Evolutionary conservation across 2,888 invertebrate genomes (phyloP), one percentile per base, ranked within the genome.

Genomic region (Leptopilina drosophilae): DNA sequence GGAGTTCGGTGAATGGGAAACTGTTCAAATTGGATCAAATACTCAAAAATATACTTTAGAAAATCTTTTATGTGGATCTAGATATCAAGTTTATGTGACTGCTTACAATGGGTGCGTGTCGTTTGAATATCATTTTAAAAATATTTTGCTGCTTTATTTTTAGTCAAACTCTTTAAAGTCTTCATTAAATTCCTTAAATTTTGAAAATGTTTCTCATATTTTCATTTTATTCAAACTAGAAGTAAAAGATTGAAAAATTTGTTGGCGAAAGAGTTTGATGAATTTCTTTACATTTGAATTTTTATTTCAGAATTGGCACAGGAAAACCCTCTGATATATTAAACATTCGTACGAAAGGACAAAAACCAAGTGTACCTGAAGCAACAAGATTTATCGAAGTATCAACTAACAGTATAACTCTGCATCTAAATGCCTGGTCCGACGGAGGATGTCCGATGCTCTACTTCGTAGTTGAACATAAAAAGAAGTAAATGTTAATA

Each of bases 401-500:
- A 1, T 97, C 97, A 42, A 96, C 97, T n/a, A 97, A 97, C 83
- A 98, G 97, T 85, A 97, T 98, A 76, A 97, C 97, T 2, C 94
- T 99, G 83, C 98, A 98, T 90, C 94, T 99, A 86, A 96, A 95
- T 88, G 96, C 98, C 82, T 99, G 98, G 98, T 95, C 96, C 81
- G 97, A 97, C 91, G 98, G 98, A 78, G 98, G 98, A 81, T 99
- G 98, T 91, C 97, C 98, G 20, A 98, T 99, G 96, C 94, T 96
- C 83, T 97, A 98, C 91, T 98, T 98, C 91, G 98, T 98, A 83
- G 97, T 98, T 76, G 98, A 98, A 92, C 97, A 98, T 91, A 97
- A 97, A 93, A 97, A 97, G 92, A 97, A 96, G 97, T 97, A 93
- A 92, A 92, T 89, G 11, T 8, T 66, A 64, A 49, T 8, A 76